Percentiles rank a stretch among this genome's conserved stretches.
These are phyloP conservation scores for Calliphora vomitoria DNA, from an alignment of 2,888 invertebrate species.

Conservation along the genomic window DNA sequence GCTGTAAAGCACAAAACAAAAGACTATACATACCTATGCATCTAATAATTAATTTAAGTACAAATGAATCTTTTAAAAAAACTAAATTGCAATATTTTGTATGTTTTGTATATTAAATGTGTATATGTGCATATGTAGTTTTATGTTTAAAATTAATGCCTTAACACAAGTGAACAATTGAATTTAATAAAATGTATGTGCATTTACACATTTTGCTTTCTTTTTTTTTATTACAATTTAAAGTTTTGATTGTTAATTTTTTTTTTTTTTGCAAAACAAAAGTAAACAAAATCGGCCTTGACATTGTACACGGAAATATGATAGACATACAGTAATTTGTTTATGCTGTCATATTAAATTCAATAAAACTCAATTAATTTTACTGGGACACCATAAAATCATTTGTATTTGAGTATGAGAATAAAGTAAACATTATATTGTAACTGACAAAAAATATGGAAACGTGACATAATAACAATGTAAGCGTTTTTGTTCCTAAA, in stretches of 20 bases:
- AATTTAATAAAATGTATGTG: background rate
- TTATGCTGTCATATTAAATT: conserved; percentile 26
- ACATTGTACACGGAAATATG: conserved; percentile 69
- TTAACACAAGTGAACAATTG: conserved; percentile 5
- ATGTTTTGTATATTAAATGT: no score
- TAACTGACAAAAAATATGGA: conserved; percentile 9
- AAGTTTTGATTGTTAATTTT: conserved; percentile 9
- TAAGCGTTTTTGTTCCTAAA: background rate
- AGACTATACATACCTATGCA: background rate
- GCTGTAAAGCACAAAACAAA: background rate
- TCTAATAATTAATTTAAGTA: background rate
- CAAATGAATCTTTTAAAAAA: no score
- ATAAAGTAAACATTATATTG: background rate
- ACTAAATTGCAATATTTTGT: no score
- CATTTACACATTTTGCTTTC: background rate
- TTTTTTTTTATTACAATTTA: background rate
- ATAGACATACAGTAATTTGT: conserved; percentile 37
- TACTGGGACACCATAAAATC: background rate
- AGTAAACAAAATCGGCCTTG: conserved; percentile 71
- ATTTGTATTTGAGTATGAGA: background rate
- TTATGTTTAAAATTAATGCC: background rate
- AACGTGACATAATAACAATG: conserved; percentile 21
- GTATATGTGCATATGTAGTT: background rate
- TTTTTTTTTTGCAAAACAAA: conserved; percentile 40
- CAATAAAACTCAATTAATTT: conserved; percentile 58